Base-by-base conservation (phyloP, 2,888 invertebrate genomes). In the Abscondita cerata region DNA sequence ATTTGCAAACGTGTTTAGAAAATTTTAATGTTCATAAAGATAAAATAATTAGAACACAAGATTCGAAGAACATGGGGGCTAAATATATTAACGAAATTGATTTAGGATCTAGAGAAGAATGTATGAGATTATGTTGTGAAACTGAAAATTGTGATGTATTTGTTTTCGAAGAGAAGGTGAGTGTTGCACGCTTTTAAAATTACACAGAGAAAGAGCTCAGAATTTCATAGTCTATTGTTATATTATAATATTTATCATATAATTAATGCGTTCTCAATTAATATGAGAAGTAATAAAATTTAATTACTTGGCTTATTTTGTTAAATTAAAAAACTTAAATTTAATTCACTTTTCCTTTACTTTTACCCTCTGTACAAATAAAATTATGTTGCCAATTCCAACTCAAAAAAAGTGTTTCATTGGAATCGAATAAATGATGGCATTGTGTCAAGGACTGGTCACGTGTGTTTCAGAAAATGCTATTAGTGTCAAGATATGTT, bases 151-250 rank as follows among this genome's bases (percentile, higher is more conserved):
- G 96, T 80, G 95, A 96, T 80, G 94, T 95, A 18, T 95, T 94
- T 79, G 91, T 96, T 69, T 96, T 91, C 77, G 95, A 96, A 79
- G 93, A 95, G 77, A 95, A 94, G 88, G 93, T 92, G 76, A 75
- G 75, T 72, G 13, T 46, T 31, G 11, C 13, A 31, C 4, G 31
- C 31, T 6, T 2, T 41, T 6, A 4, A 44, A 44, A 11, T 44
- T 11, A 44, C 18, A 9, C 11, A 4, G 44, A 44, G 19, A 19
- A 3, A 44, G n/a, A 44, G 19, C 9, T 18, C 2, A 41, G 15
- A 13, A 13, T 16, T 41, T 44, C 41, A 41, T 18, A 18, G 18
- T 11, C 18, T 44, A 18, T 44, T 44, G 44, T 44, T 44, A 4
- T 44, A 44, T 44, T 44, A 41, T 41, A 16, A 41, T 41, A 41